Base-by-base conservation (phyloP, 2,888 invertebrate genomes). In the Dendrolimus pini region DNA sequence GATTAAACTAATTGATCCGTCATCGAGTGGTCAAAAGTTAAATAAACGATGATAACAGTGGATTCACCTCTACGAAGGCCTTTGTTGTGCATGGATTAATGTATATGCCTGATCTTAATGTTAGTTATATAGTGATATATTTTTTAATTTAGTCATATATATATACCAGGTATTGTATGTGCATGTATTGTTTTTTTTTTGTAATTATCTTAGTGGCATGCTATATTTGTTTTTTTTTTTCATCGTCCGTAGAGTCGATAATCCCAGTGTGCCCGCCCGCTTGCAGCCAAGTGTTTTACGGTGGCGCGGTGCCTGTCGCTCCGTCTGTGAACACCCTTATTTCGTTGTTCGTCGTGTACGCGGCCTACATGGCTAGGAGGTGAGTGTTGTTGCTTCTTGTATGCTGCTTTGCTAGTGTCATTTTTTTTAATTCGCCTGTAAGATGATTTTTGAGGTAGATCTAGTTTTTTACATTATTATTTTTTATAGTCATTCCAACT, bases 241-340 rank as follows among this genome's bases (percentile, higher is more conserved):
- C 42, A 59, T 60, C 61, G 62, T 53, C 62, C 58, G 53, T 94
- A 96, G 96, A 98, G 92, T 95, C 97, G 57, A 95, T 96, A 74
- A 96, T 97, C 69, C 97, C 97, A 68, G 96, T 97, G 72, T 98
- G 98, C 78, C 98, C 97, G 70, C 98, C 97, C 64, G 97, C 97
- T 74, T 98, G 98, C 85, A 95, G 94, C 9, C 93, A 94, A 74
- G 91, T 93, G 58, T 85, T 92, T 56, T 94, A 93, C 74, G 93
- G 90, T 64, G 92, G 90, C 66, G 93, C 92, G 41, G 82, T 91
- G 53, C 80, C 92, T 47, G 41, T 78, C 7, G 80, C 76, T 1
- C 79, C 77, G 0, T 71, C 74, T 6, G 67, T 56, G 0, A 56
- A 60, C 14, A 77, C 77, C 0, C 52, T 78, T 0, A 57, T 71